Percentiles rank a stretch among this genome's conserved stretches.
Evolutionary conservation across 30 jellyfish, hydroid and myxozoan genomes (phyloP).

Genomic region (Aurelia aurita): DNA sequence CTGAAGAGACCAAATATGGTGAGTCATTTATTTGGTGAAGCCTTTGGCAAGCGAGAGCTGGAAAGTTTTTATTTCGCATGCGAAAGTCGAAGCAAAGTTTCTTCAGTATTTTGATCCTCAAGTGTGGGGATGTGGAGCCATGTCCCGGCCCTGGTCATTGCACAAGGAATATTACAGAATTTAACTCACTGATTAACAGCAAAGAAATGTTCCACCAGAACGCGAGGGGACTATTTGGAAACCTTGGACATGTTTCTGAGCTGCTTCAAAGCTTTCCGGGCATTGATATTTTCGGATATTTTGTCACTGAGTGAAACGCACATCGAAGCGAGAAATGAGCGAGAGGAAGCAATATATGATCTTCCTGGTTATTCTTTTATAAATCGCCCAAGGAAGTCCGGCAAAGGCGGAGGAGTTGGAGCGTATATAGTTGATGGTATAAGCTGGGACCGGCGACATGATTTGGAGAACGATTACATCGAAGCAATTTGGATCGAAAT

Average conservation of each 20-base stretch:
- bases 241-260: slow-evolving; percentile 68
- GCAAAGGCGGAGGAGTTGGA: too few species aligned
- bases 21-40: slow-evolving; percentile 46
- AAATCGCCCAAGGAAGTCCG: too few species aligned
- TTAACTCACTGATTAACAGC: slow-evolving; percentile 25
- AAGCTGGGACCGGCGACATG: too few species aligned
- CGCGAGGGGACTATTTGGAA: slow-evolving; percentile 78
- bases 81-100: slow-evolving; percentile 67
- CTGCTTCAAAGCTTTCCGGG: slow-evolving; percentile 72
- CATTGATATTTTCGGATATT: slow-evolving; percentile 60
- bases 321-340: neutral
- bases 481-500: too few species aligned
- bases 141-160: slow-evolving; percentile 67
- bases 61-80: slow-evolving; percentile 42
- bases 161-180: slow-evolving; percentile 46
- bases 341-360: too few species aligned
- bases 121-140: slow-evolving; percentile 74
- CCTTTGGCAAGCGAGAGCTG: slow-evolving; percentile 71
- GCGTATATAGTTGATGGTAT: too few species aligned
- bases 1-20: slow-evolving; percentile 54
- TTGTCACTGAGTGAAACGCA: slow-evolving; percentile 75
- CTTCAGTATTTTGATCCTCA: slow-evolving; percentile 36
- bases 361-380: too few species aligned
- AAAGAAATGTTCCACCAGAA: slow-evolving; percentile 67
- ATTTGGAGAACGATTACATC: too few species aligned